Evolutionary conservation across 2,797 vertebrate species (phyloP), one percentile per base, ranked within the genome.

Genomic region (Podargus strigoides): DNA sequence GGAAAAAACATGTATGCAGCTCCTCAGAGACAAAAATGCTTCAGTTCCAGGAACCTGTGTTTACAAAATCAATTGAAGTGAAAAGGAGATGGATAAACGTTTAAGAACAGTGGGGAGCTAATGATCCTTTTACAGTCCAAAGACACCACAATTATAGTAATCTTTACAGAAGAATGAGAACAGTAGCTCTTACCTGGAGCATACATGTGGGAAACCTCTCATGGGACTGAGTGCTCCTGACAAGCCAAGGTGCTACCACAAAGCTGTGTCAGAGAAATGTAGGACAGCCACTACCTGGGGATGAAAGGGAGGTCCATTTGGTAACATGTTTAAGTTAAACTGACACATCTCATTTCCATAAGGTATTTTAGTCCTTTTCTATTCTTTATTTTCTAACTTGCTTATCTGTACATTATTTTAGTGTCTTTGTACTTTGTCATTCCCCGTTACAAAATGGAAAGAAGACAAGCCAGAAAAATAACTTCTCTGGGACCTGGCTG

Each of bases 31-130:
- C 20, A 59, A 16, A 32, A 52, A 4, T 28, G 37, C 23, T 79
- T 70, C 52, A 12, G 21, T 62, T 85, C 49, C 60, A 59, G 59
- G 46, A 88, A 60, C 32, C 63, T 70, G 37, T 23, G 12, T 37
- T 82, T 34, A 67, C 60, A 84, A 92, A 89, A 85, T 68, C 67
- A 82, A 46, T 8, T 19, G 67, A 89, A 89, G 80, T 58, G 74
- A 79, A 85, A 86, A 85, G 44, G 37, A 74, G 70, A 70, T 79
- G 0, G 0, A 80, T 46, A 44, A 93, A 73, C 69, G 66, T 69
- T 72, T 62, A 44, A 59, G 70, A 90, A 30, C 64, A 46, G 37
- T 55, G 60, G 34, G 75, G 28, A 90, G 64, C 14, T 80, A 89
- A 90, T 46, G 47, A 70, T 56, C 72, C 80, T 82, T 80, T 83